Conservation (phyloP, 2,113 vertebrate genomes). For the Notarius lentiginosus region DNA sequence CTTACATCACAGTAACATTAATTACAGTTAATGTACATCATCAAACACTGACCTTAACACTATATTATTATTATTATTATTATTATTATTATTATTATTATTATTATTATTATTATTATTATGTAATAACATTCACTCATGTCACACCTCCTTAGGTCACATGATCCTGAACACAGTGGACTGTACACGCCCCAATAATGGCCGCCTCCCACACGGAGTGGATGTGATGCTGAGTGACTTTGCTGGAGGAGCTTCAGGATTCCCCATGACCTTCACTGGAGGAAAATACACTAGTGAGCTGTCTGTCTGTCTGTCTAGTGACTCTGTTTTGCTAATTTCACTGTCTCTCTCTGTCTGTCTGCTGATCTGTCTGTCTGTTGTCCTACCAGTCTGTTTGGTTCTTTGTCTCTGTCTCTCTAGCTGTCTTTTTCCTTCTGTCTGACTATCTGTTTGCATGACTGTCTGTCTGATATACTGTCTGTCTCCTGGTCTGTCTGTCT, state of each 20-base stretch:
- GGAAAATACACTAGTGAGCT: constrained; percentile 78
- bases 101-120: too few relatives aligned
- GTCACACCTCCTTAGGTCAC: constrained; percentile 66
- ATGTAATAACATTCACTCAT: neutral
- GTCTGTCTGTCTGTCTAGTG: neutral
- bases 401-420: neutral
- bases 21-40: neutral
- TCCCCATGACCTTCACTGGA: constrained; percentile 78
- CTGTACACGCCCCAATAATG: constrained; percentile 80
- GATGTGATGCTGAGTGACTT: constrained; percentile 81
- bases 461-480: neutral
- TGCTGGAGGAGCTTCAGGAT: constrained; percentile 80
- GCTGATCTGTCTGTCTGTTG: neutral
- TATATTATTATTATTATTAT: neutral
- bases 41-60: neutral
- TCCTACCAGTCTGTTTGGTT: neutral
- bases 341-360: neutral
- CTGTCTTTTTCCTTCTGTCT: neutral
- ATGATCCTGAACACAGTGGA: constrained; percentile 82
- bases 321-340: neutral
- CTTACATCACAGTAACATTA: neutral
- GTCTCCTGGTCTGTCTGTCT: neutral
- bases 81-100: too few relatives aligned
- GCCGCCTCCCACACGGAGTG: constrained; percentile 69
- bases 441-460: neutral